Evolutionary conservation across 2,797 vertebrate species (phyloP), one percentile per base, ranked within the genome.

Genomic region (Gobio occitaniae): DNA sequence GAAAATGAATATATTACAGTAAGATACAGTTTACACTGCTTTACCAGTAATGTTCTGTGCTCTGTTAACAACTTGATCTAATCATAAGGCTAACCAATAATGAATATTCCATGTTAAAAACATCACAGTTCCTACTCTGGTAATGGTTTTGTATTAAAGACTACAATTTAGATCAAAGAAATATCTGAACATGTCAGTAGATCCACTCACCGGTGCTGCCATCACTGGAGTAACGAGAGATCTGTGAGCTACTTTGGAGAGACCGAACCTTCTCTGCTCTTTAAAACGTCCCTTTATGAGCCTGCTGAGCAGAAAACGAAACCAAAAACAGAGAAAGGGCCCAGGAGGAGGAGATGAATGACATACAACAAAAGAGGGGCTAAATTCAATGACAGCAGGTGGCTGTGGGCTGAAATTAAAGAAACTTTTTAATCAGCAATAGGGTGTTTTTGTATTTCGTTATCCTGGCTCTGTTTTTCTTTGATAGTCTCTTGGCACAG

Each of bases 251-350:
- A 8, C 65, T 80, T 44, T 76, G 36, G 65, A n/a, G 29, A 69
- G 16, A 2, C 48, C 59, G 21, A 77, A 44, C 19, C 32, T 25
- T 29, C 0, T 32, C 32, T 3, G 47, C 44, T 84, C 82, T 88
- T 85, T 85, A 88, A 81, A 1, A 3, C 7, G 10, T 80, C 78
- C 0, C 38, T 47, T 82, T 84, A 80, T 0, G 4, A 72, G 79
- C 86, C 44, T 59, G 1, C 2, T 6, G 41, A 8, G 47, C 2
- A 59, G 56, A 76, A 87, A 94, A 91, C 71, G 93, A 95, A 95
- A 94, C 59, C 15, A 61, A 90, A 93, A 78, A 0, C 6, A 32
- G 16, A 59, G 5, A 17, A 16, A 17, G 29, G 89, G 91, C 83
- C 88, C 90, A 10, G 2, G 17, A 44, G 36, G 90, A 86, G 93